Percentiles rank a stretch among this genome's conserved stretches.
Evolutionary conservation across 2,888 invertebrate species (phyloP).

Genomic region (Xiphydria camelus): DNA sequence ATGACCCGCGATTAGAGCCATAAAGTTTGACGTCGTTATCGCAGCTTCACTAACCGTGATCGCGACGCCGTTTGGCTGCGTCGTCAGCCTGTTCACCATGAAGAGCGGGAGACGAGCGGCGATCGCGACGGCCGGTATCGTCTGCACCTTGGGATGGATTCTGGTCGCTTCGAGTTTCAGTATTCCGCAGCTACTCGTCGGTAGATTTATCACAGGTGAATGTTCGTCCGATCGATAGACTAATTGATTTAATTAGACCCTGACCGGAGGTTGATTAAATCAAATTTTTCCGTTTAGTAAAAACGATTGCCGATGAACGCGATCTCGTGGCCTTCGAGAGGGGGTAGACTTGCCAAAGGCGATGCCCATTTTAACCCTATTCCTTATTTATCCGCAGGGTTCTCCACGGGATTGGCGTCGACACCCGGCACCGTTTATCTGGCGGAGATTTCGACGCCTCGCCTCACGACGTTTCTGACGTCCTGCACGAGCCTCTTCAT

Average conservation of each 20-base stretch:
- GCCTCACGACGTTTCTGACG: conserved; percentile 57
- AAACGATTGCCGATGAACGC: too few relatives aligned
- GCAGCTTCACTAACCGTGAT: conserved; percentile 60
- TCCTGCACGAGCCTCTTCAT: conserved; percentile 59
- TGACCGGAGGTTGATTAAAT: too few relatives aligned
- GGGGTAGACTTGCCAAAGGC: too few relatives aligned
- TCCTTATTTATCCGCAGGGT: too few relatives aligned
- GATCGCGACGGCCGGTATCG: conserved; percentile 54
- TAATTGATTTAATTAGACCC: too few relatives aligned
- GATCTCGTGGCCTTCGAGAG: too few relatives aligned
- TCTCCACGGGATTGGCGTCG: conserved; percentile 58
- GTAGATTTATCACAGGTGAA: conserved; percentile 52
- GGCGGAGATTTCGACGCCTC: conserved; percentile 57
- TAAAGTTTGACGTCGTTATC: too few relatives aligned
- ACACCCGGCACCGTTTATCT: conserved; percentile 60
- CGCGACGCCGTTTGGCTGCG: conserved; percentile 59
- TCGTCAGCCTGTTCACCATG: conserved; percentile 58
- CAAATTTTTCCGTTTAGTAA: too few relatives aligned
- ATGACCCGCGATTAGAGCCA: too few relatives aligned
- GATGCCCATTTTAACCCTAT: too few relatives aligned
- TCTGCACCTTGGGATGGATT: conserved; percentile 60
- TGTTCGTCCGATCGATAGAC: too few relatives aligned
- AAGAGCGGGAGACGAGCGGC: conserved; percentile 56
- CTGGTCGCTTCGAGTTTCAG: conserved; percentile 53
- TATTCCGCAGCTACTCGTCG: conserved; percentile 50